Evolutionary conservation across 2,888 invertebrate genomes (phyloP).

Genomic region (Pherbina coryleti): DNA sequence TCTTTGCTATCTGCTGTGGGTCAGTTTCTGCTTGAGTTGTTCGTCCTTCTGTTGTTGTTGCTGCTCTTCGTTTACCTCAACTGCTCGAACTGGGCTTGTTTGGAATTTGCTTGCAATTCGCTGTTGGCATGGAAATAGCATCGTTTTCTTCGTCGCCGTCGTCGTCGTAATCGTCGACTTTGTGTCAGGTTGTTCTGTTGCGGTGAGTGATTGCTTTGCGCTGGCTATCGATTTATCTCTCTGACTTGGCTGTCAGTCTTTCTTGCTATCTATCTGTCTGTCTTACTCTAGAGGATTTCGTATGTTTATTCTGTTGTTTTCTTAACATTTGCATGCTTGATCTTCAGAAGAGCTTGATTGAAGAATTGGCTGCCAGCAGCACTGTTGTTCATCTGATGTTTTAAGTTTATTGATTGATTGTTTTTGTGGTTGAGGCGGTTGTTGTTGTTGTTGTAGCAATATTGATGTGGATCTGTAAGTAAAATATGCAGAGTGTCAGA

Average conservation of each 20-base stretch:
- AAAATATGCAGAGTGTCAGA: background rate
- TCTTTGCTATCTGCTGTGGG: conserved; percentile 2
- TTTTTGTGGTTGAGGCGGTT: background rate
- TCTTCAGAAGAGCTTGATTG: background rate
- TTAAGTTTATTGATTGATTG: conserved; percentile 26
- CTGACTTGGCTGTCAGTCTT: conserved; percentile 16
- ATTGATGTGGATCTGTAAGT: conserved; percentile 12
- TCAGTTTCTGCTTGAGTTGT: conserved; percentile 9
- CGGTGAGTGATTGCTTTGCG: conserved; percentile 24
- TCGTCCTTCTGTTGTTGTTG: background rate
- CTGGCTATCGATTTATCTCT: conserved; percentile 18
- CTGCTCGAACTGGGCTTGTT: background rate
- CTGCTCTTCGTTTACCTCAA: background rate
- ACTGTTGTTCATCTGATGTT: background rate
- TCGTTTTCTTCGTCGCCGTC: conserved; percentile 18
- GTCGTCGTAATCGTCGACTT: background rate
- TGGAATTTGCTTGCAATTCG: conserved; percentile 20
- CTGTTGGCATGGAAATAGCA: conserved; percentile 32
- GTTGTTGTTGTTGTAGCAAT: background rate
- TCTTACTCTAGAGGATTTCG: background rate
- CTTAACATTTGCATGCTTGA: background rate
- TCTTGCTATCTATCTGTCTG: background rate
- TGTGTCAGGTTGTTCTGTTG: conserved; percentile 18
- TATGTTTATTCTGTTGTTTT: background rate
- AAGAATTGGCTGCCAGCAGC: conserved; percentile 24